Percentiles rank a stretch among this genome's conserved stretches.
phyloP scores from a whole-genome alignment of 2,888 invertebrate species.

The Dyspetes luteomarginatus region DNA sequence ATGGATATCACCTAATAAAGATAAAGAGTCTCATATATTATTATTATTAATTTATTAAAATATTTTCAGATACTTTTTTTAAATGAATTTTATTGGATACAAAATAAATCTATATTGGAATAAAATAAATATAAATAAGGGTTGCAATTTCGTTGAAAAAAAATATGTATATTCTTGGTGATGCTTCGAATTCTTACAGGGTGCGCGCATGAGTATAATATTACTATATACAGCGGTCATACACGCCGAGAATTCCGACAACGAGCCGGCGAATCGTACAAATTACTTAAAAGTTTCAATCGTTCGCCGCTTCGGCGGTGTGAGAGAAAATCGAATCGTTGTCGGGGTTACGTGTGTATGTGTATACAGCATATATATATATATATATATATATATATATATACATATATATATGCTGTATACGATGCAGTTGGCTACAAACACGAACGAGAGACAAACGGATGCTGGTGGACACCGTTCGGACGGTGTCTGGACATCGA shows the following conservation, averaged over 20 bases:
- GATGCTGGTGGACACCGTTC: conserved; percentile 59
- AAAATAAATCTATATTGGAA: background rate
- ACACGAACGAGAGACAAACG: conserved; percentile 53
- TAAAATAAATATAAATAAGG: background rate
- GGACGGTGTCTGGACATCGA: conserved; percentile 31
- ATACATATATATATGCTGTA: background rate
- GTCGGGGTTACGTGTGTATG: conserved; percentile 31
- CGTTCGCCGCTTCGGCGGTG: conserved; percentile 11
- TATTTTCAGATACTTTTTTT: no score
- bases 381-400: background rate
- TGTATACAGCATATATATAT: background rate
- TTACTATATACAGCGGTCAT: background rate
- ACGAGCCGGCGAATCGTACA: conserved; percentile 43
- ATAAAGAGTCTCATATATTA: no score
- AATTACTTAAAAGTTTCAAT: conserved; percentile 54
- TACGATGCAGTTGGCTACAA: conserved; percentile 32
- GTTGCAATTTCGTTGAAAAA: background rate
- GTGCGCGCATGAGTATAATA: background rate
- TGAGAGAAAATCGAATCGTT: conserved; percentile 41
- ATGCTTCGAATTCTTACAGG: background rate
- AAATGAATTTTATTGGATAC: no score
- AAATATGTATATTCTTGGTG: background rate
- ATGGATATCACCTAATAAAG: no score
- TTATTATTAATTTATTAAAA: no score
- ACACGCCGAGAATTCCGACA: conserved; percentile 34